phyloP scores from a whole-genome alignment of 2,797 vertebrate genomes.

The Simalia tracyae region DNA sequence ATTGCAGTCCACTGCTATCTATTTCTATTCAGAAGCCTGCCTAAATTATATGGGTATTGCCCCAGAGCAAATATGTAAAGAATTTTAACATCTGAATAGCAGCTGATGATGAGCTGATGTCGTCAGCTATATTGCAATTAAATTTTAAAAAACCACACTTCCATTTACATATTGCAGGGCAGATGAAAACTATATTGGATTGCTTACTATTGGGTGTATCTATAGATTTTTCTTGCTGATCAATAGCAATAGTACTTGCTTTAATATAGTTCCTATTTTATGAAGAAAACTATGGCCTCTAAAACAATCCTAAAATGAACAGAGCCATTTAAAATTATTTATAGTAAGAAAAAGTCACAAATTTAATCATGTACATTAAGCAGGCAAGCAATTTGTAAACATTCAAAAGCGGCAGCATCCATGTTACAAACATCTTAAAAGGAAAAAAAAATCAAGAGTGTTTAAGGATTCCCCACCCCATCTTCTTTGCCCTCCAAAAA shows the following conservation, averaged over 20 bases:
- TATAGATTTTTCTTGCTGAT: background rate
- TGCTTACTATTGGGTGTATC: background rate
- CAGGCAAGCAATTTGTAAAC: slow-evolving; percentile 83
- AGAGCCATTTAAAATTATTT: slow-evolving; percentile 70
- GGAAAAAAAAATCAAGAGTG: slow-evolving; percentile 70
- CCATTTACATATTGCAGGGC: background rate
- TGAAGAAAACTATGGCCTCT: background rate
- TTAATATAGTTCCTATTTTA: background rate
- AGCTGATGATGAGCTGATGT: background rate
- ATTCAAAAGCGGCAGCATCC: slow-evolving; percentile 82
- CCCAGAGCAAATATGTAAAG: background rate
- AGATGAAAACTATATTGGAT: background rate
- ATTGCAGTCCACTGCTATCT: background rate
- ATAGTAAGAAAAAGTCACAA: slow-evolving; percentile 77
- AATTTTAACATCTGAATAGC: background rate
- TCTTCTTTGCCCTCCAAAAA: slow-evolving; percentile 62
- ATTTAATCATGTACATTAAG: slow-evolving; percentile 81
- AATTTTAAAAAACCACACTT: background rate
- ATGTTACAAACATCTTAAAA: slow-evolving; percentile 80
- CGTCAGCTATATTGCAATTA: background rate
- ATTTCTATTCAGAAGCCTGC: background rate
- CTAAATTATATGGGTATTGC: background rate
- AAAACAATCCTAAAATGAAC: slow-evolving; percentile 65
- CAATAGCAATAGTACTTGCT: background rate
- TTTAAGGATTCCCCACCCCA: slow-evolving; percentile 69